A percentile compares a stretch with the other conserved stretches of the same genome.
phyloP scores from a whole-genome alignment of 2,888 invertebrate genomes.

The Morpho helenor region DNA sequence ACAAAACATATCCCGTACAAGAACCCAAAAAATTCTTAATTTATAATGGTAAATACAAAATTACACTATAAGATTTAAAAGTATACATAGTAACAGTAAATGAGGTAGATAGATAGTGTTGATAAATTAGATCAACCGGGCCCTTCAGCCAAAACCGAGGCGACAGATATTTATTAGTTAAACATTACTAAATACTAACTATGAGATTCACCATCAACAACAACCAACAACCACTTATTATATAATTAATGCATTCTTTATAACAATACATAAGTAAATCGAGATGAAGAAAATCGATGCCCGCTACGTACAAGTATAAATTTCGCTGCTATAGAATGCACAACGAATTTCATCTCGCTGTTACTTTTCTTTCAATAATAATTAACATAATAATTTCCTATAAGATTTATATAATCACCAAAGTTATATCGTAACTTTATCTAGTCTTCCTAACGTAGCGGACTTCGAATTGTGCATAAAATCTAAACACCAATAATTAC shows the following conservation, averaged over 20 bases:
- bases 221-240: slow-evolving; percentile 28
- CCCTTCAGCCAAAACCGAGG: slow-evolving; percentile 46
- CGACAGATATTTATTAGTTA: slow-evolving; percentile 40
- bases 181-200: slow-evolving; percentile 38
- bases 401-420: no score
- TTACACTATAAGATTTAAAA: slow-evolving; percentile 67
- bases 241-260: slow-evolving; percentile 20
- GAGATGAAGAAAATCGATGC: not conserved
- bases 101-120: slow-evolving; percentile 60
- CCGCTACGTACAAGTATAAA: no score
- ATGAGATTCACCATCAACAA: slow-evolving; percentile 58
- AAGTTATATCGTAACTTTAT: no score
- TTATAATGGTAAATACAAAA: slow-evolving; percentile 72
- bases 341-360: no score
- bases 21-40: slow-evolving; percentile 67
- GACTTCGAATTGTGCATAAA: no score
- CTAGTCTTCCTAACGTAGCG: no score
- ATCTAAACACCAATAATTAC: no score
- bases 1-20: slow-evolving; percentile 76
- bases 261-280: not conserved
- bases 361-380: no score
- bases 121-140: slow-evolving; percentile 33
- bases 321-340: no score
- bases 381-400: no score
- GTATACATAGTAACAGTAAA: slow-evolving; percentile 59